phyloP scores from a whole-genome alignment of 2,113 vertebrate genomes.

The Sapajus apella region DNA sequence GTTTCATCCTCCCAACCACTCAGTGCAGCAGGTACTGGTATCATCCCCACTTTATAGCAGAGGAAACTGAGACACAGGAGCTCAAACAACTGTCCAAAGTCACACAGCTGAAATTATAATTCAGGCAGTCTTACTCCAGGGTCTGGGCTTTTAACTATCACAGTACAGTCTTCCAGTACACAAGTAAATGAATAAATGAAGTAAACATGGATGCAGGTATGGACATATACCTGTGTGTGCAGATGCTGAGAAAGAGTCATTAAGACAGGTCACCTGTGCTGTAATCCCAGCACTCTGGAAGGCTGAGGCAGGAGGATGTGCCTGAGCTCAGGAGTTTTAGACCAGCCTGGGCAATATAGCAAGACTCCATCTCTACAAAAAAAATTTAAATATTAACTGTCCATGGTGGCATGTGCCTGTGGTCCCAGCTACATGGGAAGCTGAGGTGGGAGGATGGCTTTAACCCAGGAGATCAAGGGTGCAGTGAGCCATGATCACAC shows the following conservation, averaged over 20 bases:
- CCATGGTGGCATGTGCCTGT: too few species aligned
- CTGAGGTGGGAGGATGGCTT: too few species aligned
- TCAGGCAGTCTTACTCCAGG: not conserved
- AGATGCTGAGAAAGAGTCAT: not conserved
- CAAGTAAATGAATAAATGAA: not conserved
- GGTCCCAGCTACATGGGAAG: too few species aligned
- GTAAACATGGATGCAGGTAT: fast-evolving
- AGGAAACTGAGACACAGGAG: not conserved
- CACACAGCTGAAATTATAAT: not conserved
- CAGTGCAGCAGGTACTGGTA: not conserved
- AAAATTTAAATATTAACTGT: too few species aligned
- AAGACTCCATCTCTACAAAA: too few species aligned
- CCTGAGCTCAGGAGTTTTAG: too few species aligned
- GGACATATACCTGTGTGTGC: fast-evolving
- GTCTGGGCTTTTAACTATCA: not conserved
- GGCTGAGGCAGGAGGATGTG: too few species aligned
- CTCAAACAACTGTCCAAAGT: not conserved
- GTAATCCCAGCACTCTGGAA: too few species aligned
- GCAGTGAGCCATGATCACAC: too few species aligned
- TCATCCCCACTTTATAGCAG: not conserved
- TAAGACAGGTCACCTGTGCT: not conserved
- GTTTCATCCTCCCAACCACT: not conserved
- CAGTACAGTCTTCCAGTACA: not conserved
- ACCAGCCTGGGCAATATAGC: too few species aligned
- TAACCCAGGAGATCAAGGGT: too few species aligned